Percentiles rank a stretch among this genome's conserved stretches.
These are phyloP conservation scores for Aphis gossypii DNA, from an alignment of 1,140 invertebrate species.

Conservation along the genomic window DNA sequence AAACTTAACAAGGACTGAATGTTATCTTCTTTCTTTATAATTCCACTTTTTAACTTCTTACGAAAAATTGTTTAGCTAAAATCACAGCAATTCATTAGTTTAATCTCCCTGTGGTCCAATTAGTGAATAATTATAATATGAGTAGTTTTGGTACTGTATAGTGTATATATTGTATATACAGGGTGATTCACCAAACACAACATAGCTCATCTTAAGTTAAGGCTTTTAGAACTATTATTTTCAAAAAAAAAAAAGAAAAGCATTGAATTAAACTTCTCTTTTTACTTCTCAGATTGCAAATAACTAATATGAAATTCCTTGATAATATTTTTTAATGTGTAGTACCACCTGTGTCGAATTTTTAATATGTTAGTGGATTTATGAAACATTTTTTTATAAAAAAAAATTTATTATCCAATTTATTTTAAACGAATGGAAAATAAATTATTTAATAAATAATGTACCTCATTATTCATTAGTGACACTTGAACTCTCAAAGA, in stretches of 20 bases:
- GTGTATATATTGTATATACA: not conserved
- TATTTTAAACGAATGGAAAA: not conserved
- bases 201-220: not conserved
- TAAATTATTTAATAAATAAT: not conserved
- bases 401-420: not conserved
- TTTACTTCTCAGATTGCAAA: not conserved
- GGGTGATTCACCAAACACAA: no score
- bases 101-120: not conserved
- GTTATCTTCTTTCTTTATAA: not conserved
- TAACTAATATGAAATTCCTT: not conserved
- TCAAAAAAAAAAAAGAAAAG: not conserved
- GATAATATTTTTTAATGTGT: not conserved
- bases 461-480: not conserved
- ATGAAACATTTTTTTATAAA: not conserved
- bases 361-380: not conserved
- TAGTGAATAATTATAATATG: not conserved
- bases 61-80: not conserved
- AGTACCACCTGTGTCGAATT: not conserved
- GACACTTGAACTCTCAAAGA: no score
- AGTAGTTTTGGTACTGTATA: not conserved
- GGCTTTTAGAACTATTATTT: not conserved
- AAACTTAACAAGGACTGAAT: not conserved
- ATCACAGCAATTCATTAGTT: not conserved
- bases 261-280: not conserved
- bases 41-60: not conserved